A percentile compares a stretch with the other conserved stretches of the same genome.
Evolutionary conservation across 2,888 invertebrate genomes (phyloP).

Genomic region (Drosophila barbarae): DNA sequence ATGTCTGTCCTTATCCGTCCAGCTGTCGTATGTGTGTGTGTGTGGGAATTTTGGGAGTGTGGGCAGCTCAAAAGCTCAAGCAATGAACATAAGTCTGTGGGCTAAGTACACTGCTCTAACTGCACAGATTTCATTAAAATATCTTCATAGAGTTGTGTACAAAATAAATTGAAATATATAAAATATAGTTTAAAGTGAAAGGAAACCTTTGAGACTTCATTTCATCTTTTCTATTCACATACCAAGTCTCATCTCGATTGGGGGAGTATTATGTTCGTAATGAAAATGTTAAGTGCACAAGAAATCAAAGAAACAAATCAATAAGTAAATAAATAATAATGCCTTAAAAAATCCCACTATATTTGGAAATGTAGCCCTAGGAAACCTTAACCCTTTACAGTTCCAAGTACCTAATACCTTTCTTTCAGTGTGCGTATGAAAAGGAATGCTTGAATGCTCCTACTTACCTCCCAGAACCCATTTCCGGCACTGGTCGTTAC

Average conservation of each 20-base stretch:
- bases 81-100: constrained; percentile 15
- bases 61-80: constrained; percentile 56
- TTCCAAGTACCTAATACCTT: not conserved
- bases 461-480: constrained; percentile 92
- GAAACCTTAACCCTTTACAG: not conserved
- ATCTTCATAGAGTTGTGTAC: no score
- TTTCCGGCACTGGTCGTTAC: constrained; percentile 86
- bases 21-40: constrained; percentile 12
- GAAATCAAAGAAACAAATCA: no score
- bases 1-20: constrained; percentile 43
- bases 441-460: constrained; percentile 62
- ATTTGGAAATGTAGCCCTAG: not conserved
- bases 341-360: no score
- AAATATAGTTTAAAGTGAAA: accelerated
- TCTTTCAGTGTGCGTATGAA: constrained; percentile 32
- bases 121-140: not conserved
- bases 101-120: constrained; percentile 4
- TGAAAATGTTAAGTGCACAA: not conserved
- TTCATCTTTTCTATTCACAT: not conserved
- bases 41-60: constrained; percentile 29
- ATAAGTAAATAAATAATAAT: no score
- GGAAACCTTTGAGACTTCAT: not conserved
- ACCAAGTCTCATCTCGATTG: not conserved
- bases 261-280: not conserved
- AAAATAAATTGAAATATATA: not conserved